phyloP scores from a whole-genome alignment of 2,113 vertebrate genomes.

The Isichthys henryi region DNA sequence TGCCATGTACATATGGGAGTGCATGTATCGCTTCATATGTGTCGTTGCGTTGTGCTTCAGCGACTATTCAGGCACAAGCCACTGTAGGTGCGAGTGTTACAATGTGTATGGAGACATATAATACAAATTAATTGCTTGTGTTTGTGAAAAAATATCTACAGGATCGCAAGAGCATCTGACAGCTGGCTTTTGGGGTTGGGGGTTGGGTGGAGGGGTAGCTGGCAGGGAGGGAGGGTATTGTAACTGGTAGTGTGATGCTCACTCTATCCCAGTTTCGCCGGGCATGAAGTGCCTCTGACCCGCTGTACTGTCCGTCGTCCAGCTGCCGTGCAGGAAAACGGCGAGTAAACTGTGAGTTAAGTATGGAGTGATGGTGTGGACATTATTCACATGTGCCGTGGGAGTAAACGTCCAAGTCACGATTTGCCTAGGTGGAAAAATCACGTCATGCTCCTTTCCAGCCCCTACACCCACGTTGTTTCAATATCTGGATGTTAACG shows the following conservation, averaged over 20 bases:
- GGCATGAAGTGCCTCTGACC: neutral
- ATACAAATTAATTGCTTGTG: neutral
- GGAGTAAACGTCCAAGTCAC: slow-evolving; percentile 11
- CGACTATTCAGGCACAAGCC: neutral
- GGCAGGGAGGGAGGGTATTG: neutral
- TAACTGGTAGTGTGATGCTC: neutral
- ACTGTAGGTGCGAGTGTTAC: neutral
- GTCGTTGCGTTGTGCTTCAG: neutral
- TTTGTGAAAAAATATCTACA: neutral
- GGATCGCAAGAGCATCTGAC: neutral
- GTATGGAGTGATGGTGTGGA: neutral
- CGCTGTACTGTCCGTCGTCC: neutral
- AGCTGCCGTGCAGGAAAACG: neutral
- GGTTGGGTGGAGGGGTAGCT: neutral
- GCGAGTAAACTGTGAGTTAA: neutral
- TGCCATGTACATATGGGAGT: neutral
- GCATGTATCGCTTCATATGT: neutral
- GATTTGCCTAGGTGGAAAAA: neutral
- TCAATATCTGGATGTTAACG: neutral
- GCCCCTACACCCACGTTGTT: slow-evolving; percentile 6
- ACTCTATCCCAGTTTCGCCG: slow-evolving; percentile 10
- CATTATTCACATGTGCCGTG: neutral
- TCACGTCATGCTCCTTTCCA: neutral
- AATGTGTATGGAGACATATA: neutral
- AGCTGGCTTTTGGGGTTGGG: neutral